phyloP scores from a whole-genome alignment of 2,113 vertebrate genomes.

The Sisor rabdophorus region DNA sequence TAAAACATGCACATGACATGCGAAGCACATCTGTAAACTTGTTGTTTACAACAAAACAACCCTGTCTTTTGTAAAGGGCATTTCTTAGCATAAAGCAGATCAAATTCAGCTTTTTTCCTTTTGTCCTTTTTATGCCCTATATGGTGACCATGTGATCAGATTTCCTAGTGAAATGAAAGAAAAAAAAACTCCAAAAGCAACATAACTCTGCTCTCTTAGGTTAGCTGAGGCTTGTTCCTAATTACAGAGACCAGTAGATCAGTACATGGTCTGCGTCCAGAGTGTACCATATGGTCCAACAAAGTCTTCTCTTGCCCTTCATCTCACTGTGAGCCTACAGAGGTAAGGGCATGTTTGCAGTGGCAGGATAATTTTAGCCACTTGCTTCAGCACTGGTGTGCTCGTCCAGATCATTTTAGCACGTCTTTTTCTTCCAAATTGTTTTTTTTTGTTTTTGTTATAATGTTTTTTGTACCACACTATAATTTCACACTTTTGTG shows the following conservation, averaged over 20 bases:
- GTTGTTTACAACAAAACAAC: neutral
- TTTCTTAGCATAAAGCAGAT: slow-evolving; percentile 32
- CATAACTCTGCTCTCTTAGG: slow-evolving; percentile 13
- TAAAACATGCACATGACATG: slow-evolving; percentile 16
- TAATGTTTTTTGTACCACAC: too few species aligned
- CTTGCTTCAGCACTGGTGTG: neutral
- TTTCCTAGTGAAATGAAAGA: neutral
- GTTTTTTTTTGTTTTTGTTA: neutral
- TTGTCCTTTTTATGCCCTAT: neutral
- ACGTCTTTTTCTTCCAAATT: neutral
- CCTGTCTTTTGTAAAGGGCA: slow-evolving; percentile 37
- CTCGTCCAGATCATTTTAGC: neutral
- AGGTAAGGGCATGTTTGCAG: slow-evolving; percentile 9
- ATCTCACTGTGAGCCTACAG: neutral
- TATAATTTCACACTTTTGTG: neutral
- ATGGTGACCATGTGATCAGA: slow-evolving; percentile 4
- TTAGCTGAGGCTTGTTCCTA: slow-evolving; percentile 12
- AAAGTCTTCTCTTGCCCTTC: slow-evolving; percentile 7
- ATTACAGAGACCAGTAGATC: slow-evolving; percentile 26
- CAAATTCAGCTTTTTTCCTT: neutral
- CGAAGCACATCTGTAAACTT: slow-evolving; percentile 32
- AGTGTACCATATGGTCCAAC: slow-evolving; percentile 25
- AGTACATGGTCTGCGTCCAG: neutral
- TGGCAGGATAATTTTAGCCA: slow-evolving; percentile 21
- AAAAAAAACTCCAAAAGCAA: neutral